Evolutionary conservation across 1,140 invertebrate genomes (phyloP).

Genomic region (Lasaia peninsularis): DNA sequence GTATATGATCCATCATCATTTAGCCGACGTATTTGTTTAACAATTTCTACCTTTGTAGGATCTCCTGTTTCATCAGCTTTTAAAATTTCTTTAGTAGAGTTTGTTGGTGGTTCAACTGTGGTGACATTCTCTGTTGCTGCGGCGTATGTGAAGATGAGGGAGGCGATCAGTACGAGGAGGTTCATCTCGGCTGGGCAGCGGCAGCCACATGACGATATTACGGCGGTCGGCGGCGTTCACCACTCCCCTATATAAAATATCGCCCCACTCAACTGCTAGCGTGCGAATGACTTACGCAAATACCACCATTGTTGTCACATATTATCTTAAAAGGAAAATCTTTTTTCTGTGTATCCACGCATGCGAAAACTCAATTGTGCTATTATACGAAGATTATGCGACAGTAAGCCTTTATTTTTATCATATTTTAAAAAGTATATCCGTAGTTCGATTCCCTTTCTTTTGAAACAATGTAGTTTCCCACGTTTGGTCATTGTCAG

Average conservation of each 20-base stretch:
- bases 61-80: slow-evolving; percentile 78
- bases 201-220: slow-evolving; percentile 63
- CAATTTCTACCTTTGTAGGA: slow-evolving; percentile 78
- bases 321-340: slow-evolving; percentile 77
- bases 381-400: slow-evolving; percentile 45
- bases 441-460: slow-evolving; percentile 3
- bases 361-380: slow-evolving; percentile 64
- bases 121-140: slow-evolving; percentile 54
- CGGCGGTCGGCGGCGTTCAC: slow-evolving; percentile 47
- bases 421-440: not conserved
- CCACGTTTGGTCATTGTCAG: slow-evolving; percentile 5
- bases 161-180: slow-evolving; percentile 49
- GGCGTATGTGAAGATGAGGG: slow-evolving; percentile 73
- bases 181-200: slow-evolving; percentile 57
- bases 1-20: slow-evolving; percentile 92
- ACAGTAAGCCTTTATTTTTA: not conserved
- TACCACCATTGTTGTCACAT: slow-evolving; percentile 70
- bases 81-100: slow-evolving; percentile 72
- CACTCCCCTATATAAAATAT: slow-evolving; percentile 71
- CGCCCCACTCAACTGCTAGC: slow-evolving; percentile 58
- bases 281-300: slow-evolving; percentile 71
- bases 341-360: slow-evolving; percentile 60
- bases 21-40: slow-evolving; percentile 87
- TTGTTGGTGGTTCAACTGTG: slow-evolving; percentile 35
- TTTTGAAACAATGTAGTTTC: not conserved